Conservation (phyloP, 2,797 vertebrate genomes). For the Glossophaga mutica region DNA sequence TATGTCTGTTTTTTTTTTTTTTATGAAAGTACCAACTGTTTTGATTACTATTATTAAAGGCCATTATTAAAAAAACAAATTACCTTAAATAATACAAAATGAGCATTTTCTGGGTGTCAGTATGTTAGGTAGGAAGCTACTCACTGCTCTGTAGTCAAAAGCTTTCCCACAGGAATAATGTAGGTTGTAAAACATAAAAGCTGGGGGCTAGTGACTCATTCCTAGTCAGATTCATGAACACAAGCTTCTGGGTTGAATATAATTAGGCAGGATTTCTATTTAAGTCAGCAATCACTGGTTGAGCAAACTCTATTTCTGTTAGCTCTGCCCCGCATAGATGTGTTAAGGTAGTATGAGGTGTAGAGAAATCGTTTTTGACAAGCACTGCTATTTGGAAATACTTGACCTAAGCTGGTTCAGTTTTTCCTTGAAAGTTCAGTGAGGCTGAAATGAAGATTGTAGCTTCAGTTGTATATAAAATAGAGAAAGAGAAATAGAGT, state of each 20-base stretch:
- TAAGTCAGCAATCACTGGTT: background rate
- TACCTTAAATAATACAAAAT: background rate
- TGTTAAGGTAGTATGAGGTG: background rate
- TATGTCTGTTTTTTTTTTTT: background rate
- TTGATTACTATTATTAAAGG: background rate
- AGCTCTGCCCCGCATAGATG: background rate
- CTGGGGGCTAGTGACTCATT: background rate
- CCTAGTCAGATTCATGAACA: background rate
- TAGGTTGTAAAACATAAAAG: background rate
- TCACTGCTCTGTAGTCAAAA: background rate
- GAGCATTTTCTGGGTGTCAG: background rate
- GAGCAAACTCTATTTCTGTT: background rate
- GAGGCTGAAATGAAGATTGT: background rate
- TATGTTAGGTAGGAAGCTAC: background rate
- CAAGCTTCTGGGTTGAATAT: background rate
- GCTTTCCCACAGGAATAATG: background rate
- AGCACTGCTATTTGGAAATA: constrained; percentile 27
- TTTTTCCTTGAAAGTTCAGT: constrained; percentile 29
- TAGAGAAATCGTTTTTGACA: background rate
- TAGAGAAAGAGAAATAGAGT: background rate
- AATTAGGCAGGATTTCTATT: background rate
- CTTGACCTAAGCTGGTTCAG: background rate
- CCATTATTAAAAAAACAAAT: background rate
- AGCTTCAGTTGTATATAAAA: constrained; percentile 19
- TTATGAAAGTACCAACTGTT: background rate